These are phyloP conservation scores for Bradypodion pumilum DNA, from an alignment of 2,797 vertebrate genomes.

Conservation along the genomic window DNA sequence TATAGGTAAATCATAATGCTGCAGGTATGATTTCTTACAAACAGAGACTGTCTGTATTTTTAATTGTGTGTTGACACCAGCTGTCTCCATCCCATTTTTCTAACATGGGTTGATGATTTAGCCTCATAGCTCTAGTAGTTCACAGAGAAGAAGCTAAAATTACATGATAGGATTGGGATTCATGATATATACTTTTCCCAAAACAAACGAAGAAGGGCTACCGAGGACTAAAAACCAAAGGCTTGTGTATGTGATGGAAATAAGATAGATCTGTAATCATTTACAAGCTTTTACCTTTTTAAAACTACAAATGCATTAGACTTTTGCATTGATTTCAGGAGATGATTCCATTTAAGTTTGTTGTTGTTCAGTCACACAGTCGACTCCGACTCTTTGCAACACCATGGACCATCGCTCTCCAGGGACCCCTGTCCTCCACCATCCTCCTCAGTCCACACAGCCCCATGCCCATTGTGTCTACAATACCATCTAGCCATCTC, in stretches of 20 bases:
- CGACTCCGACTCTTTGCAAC: too few relatives aligned
- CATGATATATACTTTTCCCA: not conserved
- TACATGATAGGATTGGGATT: not conserved
- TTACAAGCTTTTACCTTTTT: constrained; percentile 4
- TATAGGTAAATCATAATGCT: not conserved
- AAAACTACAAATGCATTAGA: constrained; percentile 14
- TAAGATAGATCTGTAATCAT: constrained; percentile 14
- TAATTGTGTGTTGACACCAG: not conserved
- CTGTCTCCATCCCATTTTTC: not conserved
- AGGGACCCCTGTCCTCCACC: too few relatives aligned
- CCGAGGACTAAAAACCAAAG: not conserved
- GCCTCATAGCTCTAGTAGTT: not conserved
- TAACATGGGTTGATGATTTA: not conserved
- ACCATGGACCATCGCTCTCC: too few relatives aligned
- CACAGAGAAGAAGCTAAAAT: not conserved
- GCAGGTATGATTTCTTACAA: not conserved
- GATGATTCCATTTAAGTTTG: constrained; percentile 37
- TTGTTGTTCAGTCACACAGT: too few relatives aligned
- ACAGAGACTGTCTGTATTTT: not conserved
- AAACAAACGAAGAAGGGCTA: not conserved
- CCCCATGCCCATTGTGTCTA: too few relatives aligned
- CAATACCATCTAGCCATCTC: too few relatives aligned
- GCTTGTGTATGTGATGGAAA: not conserved
- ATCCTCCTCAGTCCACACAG: too few relatives aligned
- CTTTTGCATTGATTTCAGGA: constrained; percentile 46